Conservation (phyloP, 2,113 vertebrate genomes). For the Callipepla squamata region DNA sequence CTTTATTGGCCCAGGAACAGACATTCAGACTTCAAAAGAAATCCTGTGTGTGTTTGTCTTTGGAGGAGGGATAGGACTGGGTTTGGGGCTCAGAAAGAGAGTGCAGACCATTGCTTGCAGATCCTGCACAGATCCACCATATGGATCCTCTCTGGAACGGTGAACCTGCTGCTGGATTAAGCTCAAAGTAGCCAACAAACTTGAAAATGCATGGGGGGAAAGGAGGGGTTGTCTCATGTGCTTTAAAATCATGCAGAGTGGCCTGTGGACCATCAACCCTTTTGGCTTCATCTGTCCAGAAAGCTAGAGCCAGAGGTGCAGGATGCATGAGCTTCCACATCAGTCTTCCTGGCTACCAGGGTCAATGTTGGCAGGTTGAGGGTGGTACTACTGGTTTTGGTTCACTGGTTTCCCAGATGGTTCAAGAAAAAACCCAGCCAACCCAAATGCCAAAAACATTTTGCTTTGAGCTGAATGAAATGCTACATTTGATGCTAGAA, state of each 20-base stretch:
- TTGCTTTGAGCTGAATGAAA: background rate
- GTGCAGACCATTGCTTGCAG: background rate
- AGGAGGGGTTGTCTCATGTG: fast-evolving
- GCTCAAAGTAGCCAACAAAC: background rate
- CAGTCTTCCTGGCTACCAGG: background rate
- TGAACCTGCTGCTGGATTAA: background rate
- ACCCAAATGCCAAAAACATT: slow-evolving; percentile 7
- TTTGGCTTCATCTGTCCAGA: background rate
- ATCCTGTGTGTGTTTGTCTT: background rate
- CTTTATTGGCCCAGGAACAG: slow-evolving; percentile 61
- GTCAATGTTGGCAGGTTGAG: background rate
- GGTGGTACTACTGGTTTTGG: slow-evolving; percentile 3
- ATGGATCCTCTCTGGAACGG: fast-evolving
- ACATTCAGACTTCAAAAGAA: slow-evolving; percentile 63
- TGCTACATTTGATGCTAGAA: background rate
- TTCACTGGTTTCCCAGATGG: slow-evolving; percentile 23
- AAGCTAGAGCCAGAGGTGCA: background rate
- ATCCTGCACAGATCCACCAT: background rate
- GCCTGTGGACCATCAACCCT: background rate
- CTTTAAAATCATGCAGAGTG: background rate
- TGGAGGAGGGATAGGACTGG: background rate
- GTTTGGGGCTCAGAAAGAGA: background rate
- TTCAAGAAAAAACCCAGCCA: background rate
- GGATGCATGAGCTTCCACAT: fast-evolving
- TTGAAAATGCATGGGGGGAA: background rate